phyloP scores from a whole-genome alignment of 2,113 vertebrate genomes.

The Halcyon malimbica region DNA sequence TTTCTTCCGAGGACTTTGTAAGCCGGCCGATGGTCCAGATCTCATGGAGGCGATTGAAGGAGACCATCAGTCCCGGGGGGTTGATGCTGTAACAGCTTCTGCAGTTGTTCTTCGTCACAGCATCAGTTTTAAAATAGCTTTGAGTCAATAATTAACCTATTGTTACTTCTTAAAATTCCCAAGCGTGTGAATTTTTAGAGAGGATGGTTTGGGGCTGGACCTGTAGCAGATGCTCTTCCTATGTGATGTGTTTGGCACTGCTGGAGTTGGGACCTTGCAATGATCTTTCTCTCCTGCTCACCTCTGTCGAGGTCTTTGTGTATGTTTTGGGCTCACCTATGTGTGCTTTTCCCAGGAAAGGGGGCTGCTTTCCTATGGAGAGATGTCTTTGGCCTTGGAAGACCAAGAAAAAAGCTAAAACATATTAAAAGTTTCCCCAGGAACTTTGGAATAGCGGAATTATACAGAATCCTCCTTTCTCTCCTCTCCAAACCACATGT shows the following conservation, averaged over 20 bases:
- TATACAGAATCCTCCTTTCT: background rate
- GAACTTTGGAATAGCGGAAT: background rate
- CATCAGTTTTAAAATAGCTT: background rate
- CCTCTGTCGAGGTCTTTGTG: background rate
- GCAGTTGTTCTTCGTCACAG: background rate
- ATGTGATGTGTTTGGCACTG: background rate
- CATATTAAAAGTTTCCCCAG: background rate
- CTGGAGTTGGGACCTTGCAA: background rate
- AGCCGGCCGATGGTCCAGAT: background rate
- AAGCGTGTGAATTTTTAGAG: background rate
- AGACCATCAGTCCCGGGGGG: background rate
- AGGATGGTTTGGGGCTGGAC: background rate
- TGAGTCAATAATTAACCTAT: background rate
- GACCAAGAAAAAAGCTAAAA: background rate
- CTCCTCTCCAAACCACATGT: background rate
- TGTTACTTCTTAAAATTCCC: background rate
- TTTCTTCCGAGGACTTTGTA: constrained; percentile 9
- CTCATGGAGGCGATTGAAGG: background rate
- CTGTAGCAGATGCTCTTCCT: background rate
- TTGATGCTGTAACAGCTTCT: background rate
- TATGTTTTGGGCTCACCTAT: accelerated
- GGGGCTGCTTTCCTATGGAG: background rate
- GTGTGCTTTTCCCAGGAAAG: background rate
- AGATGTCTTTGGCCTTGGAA: background rate
- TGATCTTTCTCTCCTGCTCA: background rate